Evolutionary conservation across 2,888 invertebrate genomes (phyloP).

Genomic region (Pseudococcus viburni): DNA sequence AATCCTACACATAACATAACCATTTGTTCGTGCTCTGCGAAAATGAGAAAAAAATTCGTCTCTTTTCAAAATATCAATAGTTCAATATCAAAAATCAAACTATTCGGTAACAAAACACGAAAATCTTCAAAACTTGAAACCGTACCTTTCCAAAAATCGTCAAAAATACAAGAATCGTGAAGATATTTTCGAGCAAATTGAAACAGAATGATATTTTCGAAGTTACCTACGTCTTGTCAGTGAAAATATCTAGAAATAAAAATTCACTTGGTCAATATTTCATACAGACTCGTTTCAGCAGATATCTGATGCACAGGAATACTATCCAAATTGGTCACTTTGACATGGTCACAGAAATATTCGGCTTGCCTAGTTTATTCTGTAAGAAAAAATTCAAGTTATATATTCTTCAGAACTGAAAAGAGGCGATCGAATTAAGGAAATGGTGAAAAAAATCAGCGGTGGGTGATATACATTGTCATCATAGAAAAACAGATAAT

Average conservation of each 20-base stretch:
- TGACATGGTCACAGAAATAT: too few relatives aligned
- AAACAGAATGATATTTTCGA: constrained; percentile 77
- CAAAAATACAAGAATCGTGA: constrained; percentile 75
- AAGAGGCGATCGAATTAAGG: too few relatives aligned
- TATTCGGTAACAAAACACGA: constrained; percentile 68
- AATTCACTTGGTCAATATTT: neutral
- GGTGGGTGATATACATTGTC: too few relatives aligned
- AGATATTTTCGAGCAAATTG: constrained; percentile 77
- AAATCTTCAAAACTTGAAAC: constrained; percentile 69
- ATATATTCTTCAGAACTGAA: too few relatives aligned
- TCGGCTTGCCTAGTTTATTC: too few relatives aligned
- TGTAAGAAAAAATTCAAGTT: too few relatives aligned
- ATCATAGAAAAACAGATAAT: too few relatives aligned
- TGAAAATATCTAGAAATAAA: too few relatives aligned
- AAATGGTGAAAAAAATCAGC: too few relatives aligned
- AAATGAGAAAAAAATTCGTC: neutral
- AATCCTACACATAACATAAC: constrained; percentile 75
- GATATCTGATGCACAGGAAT: constrained; percentile 76
- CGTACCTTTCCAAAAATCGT: constrained; percentile 76
- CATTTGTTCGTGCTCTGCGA: constrained; percentile 75
- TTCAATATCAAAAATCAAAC: constrained; percentile 59
- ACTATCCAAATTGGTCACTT: constrained; percentile 75
- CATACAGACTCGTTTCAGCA: constrained; percentile 75
- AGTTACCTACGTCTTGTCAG: constrained; percentile 74
- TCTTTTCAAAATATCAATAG: too few relatives aligned